Evolutionary conservation across 2,797 vertebrate species (phyloP).

Genomic region (Arremon brunneinucha): DNA sequence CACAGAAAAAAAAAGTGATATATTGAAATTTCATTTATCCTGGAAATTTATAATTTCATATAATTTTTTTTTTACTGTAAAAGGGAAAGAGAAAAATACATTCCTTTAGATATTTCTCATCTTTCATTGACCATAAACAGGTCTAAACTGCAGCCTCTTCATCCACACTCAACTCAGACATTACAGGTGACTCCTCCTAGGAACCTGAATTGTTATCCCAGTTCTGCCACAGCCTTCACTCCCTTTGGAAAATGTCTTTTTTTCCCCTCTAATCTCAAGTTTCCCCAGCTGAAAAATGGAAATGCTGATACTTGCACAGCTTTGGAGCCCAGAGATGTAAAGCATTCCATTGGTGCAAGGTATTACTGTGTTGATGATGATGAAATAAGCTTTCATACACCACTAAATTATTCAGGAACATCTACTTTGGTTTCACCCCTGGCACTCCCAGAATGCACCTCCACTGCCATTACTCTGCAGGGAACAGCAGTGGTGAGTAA

Average conservation of each 20-base stretch:
- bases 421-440: conserved; percentile 56
- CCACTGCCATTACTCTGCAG: conserved; percentile 61
- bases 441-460: conserved; percentile 67
- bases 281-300: not conserved
- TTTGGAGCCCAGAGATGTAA: conserved; percentile 17
- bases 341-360: conserved; percentile 42
- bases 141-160: not conserved
- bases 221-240: not conserved
- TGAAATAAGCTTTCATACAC: conserved; percentile 62
- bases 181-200: not conserved
- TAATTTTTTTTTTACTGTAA: not conserved
- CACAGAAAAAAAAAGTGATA: not conserved
- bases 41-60: not conserved
- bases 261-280: not conserved
- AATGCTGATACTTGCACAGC: not conserved
- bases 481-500: conserved; percentile 54
- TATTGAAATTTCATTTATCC: not conserved
- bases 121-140: not conserved
- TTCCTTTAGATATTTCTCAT: not conserved
- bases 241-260: not conserved
- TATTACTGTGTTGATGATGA: conserved; percentile 58
- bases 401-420: conserved; percentile 66
- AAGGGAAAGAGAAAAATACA: not conserved
- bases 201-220: not conserved
- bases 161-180: not conserved